Evolutionary conservation across 1,140 invertebrate species (phyloP).

Genomic region (Dreissena polymorpha): DNA sequence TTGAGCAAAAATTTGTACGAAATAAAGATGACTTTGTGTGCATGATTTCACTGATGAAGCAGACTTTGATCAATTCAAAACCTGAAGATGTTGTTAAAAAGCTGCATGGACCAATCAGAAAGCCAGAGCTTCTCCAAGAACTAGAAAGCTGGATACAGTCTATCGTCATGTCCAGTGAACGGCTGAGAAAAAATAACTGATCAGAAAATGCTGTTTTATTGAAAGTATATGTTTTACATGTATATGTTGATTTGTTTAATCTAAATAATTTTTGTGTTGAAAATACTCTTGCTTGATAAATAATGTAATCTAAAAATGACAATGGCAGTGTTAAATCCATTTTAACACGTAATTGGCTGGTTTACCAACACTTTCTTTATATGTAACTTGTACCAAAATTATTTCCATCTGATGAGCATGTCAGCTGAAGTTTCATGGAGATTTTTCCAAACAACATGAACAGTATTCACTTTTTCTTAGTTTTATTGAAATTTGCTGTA

Average conservation of each 20-base stretch:
- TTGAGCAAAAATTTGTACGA: conserved; percentile 91
- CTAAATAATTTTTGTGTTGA: too few relatives aligned
- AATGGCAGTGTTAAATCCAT: too few relatives aligned
- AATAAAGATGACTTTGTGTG: conserved; percentile 88
- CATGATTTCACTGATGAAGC: conserved; percentile 87
- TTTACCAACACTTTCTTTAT: too few relatives aligned
- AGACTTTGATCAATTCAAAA: conserved; percentile 82
- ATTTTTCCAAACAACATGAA: too few relatives aligned
- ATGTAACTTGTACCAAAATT: too few relatives aligned
- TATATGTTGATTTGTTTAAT: too few relatives aligned
- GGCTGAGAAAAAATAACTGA: conserved; percentile 21
- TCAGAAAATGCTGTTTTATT: not conserved
- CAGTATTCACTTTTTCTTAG: conserved; percentile 69
- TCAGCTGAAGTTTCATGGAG: too few relatives aligned
- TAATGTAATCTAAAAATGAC: too few relatives aligned
- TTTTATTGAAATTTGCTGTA: conserved; percentile 68
- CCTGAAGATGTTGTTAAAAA: conserved; percentile 6
- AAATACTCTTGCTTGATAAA: too few relatives aligned
- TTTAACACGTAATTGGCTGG: too few relatives aligned
- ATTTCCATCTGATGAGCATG: too few relatives aligned
- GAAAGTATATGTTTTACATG: too few relatives aligned
- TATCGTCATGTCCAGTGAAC: not conserved
- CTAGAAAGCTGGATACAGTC: conserved; percentile 26
- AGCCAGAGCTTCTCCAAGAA: conserved; percentile 20
- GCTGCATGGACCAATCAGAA: not conserved